Evolutionary conservation across 2,113 vertebrate species (phyloP), one percentile per base, ranked within the genome.

Genomic region (Saguinus midas): DNA sequence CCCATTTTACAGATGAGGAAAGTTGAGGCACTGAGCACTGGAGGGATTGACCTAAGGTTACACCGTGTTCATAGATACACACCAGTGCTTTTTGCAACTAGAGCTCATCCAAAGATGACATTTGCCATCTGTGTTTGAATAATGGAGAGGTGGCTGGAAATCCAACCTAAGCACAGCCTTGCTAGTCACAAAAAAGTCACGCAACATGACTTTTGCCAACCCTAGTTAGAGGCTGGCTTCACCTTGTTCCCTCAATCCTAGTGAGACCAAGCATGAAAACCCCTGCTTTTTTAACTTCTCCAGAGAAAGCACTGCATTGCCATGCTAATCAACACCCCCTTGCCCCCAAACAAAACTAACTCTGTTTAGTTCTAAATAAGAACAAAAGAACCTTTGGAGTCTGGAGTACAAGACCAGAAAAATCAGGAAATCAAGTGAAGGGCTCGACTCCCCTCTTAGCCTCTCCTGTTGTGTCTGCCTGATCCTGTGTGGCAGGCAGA

Each of bases 311-410:
- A 70, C 76, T 35, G 23, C 80, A 92, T 96, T 87, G 23, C 96
- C 87, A 96, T 96, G 95, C 68, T 86, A 90, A 96, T 90, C 91
- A 96, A 35, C 17, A 1, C 37, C 78, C 86, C 73, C 48, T 17
- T 3, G 35, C 70, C 88, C 90, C 68, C 93, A 78, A 85, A 97
- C 93, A 97, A 93, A 96, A 96, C 91, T 80, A 98, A 96, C 68
- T 94, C 84, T 98, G 94, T 96, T 97, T 73, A 85, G 68, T 87
- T 96, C 92, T 89, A 87, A 96, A 76, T 55, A n/a, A 88, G 78
- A 97, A 94, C 94, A 95, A 92, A 96, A 95, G 95, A 94, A 88
- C 43, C n/a, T 95, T 94, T 96, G 93, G 78, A 90, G 94, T 96
- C 84, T 83, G 55, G 50, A 81, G 57, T 72, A 61, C 23, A 73